Evolutionary conservation across 2,113 vertebrate species (phyloP).

Genomic region (Larimichthys crocea): DNA sequence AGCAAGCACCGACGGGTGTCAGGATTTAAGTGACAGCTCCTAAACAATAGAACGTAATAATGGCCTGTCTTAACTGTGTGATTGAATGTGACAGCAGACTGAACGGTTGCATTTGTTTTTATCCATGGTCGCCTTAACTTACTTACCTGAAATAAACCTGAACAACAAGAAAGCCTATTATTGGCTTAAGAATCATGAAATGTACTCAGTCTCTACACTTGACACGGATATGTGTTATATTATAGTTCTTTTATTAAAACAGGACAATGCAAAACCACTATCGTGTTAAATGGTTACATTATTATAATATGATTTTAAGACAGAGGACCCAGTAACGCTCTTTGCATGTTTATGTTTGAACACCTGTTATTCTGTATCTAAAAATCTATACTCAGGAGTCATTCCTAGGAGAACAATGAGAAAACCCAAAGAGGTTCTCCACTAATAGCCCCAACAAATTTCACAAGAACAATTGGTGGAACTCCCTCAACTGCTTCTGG

Average conservation of each 20-base stretch:
- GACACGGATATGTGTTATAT: background rate
- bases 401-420: conserved; percentile 38
- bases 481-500: conserved; percentile 50
- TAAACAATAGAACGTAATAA: conserved; percentile 4
- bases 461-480: conserved; percentile 75
- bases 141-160: background rate
- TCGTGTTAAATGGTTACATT: background rate
- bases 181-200: background rate
- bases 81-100: background rate
- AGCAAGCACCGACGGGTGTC: background rate
- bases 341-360: conserved; percentile 26
- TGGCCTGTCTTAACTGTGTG: background rate
- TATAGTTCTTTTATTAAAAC: background rate
- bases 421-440: conserved; percentile 37
- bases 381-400: conserved; percentile 12
- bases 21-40: conserved; percentile 26
- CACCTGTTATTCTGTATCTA: conserved; percentile 27
- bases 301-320: background rate
- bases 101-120: background rate
- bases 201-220: background rate
- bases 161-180: background rate
- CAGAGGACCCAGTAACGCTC: background rate
- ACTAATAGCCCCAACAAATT: conserved; percentile 35
- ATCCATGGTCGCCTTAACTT: background rate
- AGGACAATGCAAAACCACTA: background rate